Conservation (phyloP, 2,888 invertebrate species). For the Rugalucina vietnamica region DNA sequence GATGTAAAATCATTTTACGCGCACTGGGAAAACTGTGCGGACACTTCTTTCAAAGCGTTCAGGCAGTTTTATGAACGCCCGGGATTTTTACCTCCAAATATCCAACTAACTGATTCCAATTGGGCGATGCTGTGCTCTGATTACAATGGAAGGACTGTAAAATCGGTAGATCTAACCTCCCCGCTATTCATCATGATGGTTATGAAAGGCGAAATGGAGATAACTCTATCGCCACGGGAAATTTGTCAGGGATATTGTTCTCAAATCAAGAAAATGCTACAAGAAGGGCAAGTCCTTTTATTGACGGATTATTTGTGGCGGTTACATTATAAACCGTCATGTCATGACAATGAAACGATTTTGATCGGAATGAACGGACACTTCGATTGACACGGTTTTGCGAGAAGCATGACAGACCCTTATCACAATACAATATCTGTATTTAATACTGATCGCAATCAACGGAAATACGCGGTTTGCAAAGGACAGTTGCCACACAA, state of each 20-base stretch:
- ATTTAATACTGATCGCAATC: neutral
- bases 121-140: conserved; percentile 46
- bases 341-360: conserved; percentile 26
- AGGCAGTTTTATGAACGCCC: conserved; percentile 38
- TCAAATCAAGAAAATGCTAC: neutral
- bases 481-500: neutral
- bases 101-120: conserved; percentile 38
- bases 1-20: conserved; percentile 27
- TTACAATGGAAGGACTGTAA: conserved; percentile 2
- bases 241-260: conserved; percentile 13
- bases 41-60: conserved; percentile 22
- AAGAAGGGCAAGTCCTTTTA: conserved; percentile 5
- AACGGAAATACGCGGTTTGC: neutral
- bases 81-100: conserved; percentile 3
- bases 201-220: conserved; percentile 20
- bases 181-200: conserved; percentile 26
- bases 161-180: conserved; percentile 12
- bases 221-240: conserved; percentile 15
- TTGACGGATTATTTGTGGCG: conserved; percentile 19
- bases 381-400: conserved; percentile 18
- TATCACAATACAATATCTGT: neutral
- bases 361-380: conserved; percentile 32
- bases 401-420: neutral
- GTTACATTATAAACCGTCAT: conserved; percentile 21
- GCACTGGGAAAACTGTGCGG: conserved; percentile 47